Evolutionary conservation across 2,797 vertebrate species (phyloP).

Genomic region (Spea hammondii): DNA sequence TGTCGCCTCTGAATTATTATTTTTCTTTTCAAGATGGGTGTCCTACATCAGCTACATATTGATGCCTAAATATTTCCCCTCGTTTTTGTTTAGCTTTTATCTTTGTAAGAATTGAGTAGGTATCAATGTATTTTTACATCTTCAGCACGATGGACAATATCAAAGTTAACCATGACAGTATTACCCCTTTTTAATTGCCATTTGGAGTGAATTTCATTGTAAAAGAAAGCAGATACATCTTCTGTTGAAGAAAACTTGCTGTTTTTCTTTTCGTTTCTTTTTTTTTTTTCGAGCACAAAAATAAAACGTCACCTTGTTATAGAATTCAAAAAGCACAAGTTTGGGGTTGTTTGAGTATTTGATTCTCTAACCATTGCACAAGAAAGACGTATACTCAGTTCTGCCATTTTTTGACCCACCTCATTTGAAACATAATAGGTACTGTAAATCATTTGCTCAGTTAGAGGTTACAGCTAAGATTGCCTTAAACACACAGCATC

Average conservation of each 20-base stretch:
- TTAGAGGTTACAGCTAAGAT: constrained; percentile 26
- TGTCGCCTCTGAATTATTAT: constrained; percentile 1
- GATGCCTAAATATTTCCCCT: background rate
- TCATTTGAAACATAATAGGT: background rate
- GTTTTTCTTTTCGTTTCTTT: background rate
- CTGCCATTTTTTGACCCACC: background rate
- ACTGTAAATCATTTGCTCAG: constrained; percentile 2
- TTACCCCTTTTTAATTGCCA: background rate
- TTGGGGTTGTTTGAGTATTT: background rate
- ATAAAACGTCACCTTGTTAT: background rate
- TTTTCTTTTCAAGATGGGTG: too few species aligned
- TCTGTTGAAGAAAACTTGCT: background rate
- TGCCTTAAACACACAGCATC: constrained; percentile 43
- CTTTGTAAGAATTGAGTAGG: constrained; percentile 6
- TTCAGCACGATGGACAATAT: background rate
- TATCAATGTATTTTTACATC: background rate
- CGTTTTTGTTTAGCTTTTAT: background rate
- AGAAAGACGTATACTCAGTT: background rate
- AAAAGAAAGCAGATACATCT: too few species aligned
- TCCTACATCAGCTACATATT: too few species aligned
- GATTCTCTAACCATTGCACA: background rate
- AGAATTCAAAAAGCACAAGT: constrained; percentile 42
- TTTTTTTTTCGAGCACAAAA: background rate
- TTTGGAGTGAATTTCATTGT: background rate
- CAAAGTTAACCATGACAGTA: background rate